Evolutionary conservation across 1,140 invertebrate species (phyloP).

Genomic region (Drosophila grimshawi): DNA sequence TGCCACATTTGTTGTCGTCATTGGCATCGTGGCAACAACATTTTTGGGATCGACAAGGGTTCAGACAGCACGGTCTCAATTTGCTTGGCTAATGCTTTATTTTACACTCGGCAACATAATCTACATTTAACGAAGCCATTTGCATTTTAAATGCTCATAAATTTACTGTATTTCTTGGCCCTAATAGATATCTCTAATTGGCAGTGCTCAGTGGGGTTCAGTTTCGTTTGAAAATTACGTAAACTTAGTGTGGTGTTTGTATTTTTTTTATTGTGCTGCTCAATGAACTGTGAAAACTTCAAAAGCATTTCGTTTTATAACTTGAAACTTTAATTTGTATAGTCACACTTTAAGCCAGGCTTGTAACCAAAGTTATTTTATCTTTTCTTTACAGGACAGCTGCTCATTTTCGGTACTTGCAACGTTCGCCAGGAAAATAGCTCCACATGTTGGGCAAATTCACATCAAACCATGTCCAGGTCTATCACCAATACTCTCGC

Average conservation of each 20-base stretch:
- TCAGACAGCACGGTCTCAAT: conserved; percentile 8
- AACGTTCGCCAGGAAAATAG: neutral
- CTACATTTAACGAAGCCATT: conserved; percentile 33
- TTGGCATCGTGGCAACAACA: conserved; percentile 17
- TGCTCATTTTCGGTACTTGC: conserved; percentile 27
- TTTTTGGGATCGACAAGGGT: conserved; percentile 34
- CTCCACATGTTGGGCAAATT: conserved; percentile 83
- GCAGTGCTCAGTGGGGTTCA: neutral
- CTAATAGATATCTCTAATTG: conserved; percentile 13
- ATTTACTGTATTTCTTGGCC: neutral
- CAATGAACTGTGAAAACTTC: conserved; percentile 25
- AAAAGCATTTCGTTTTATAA: neutral
- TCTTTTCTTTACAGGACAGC: conserved; percentile 24
- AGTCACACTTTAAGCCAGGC: neutral
- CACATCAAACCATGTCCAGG: conserved; percentile 83
- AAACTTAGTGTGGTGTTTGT: neutral
- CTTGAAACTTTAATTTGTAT: conserved; percentile 12
- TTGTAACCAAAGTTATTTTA: neutral
- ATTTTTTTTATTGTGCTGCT: conserved; percentile 2
- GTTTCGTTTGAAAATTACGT: conserved; percentile 9
- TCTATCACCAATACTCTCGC: conserved; percentile 81
- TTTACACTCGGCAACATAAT: conserved; percentile 33
- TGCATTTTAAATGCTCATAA: conserved; percentile 30
- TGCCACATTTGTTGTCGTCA: conserved; percentile 30
- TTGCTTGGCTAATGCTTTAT: conserved; percentile 28